Evolutionary conservation across 1,140 invertebrate species (phyloP).

Genomic region (Drosophila parvula): DNA sequence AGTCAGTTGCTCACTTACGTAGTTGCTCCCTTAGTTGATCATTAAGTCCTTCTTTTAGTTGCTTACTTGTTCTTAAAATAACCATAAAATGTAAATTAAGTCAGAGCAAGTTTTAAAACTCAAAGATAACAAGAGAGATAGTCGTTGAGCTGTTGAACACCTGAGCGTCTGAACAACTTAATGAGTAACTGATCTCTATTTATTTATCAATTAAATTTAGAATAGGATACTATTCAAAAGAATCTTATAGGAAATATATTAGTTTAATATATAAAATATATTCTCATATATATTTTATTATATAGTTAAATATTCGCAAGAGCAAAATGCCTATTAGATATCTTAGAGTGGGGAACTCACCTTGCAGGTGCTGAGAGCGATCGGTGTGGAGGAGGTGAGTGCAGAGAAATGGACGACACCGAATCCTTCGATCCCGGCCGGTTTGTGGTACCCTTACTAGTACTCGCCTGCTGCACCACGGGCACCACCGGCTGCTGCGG

Average conservation of each 20-base stretch:
- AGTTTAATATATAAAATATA: too few relatives aligned
- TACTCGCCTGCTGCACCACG: slow-evolving; percentile 38
- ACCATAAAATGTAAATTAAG: too few relatives aligned
- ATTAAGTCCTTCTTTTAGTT: too few relatives aligned
- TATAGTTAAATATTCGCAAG: too few relatives aligned
- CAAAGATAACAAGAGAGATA: too few relatives aligned
- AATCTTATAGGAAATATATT: too few relatives aligned
- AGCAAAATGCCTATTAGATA: background rate
- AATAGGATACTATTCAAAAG: too few relatives aligned
- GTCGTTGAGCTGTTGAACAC: background rate
- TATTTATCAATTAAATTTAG: background rate
- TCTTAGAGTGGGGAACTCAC: background rate
- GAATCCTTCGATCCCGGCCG: slow-evolving; percentile 66
- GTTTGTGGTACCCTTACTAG: slow-evolving; percentile 30
- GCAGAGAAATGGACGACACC: slow-evolving; percentile 69
- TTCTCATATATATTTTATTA: too few relatives aligned
- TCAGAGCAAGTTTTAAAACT: too few relatives aligned
- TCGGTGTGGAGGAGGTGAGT: slow-evolving; percentile 74
- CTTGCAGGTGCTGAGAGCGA: slow-evolving; percentile 69
- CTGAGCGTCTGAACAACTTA: too few relatives aligned
- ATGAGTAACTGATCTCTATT: too few relatives aligned
- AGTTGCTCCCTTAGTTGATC: background rate
- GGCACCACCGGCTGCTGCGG: slow-evolving; percentile 27
- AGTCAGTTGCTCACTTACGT: background rate
- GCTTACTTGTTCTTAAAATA: too few relatives aligned